phyloP scores from a whole-genome alignment of 2,113 vertebrate genomes.

The Seriola aureovittata region DNA sequence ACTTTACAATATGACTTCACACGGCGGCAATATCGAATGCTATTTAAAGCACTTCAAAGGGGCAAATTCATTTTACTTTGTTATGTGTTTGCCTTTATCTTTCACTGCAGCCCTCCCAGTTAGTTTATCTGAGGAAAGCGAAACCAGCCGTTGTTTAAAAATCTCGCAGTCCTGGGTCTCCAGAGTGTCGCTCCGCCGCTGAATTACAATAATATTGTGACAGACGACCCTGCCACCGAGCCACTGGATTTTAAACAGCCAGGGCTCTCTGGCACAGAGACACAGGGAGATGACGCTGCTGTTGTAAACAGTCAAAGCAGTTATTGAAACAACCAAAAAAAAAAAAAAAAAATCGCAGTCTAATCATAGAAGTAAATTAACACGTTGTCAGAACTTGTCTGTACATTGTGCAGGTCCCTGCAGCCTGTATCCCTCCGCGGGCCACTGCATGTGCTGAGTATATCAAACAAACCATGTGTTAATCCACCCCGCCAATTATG shows the following conservation, averaged over 20 bases:
- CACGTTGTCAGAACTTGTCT: neutral
- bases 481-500: neutral
- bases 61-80: slow-evolving; percentile 15
- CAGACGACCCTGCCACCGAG: slow-evolving; percentile 31
- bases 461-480: neutral
- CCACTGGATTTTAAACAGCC: slow-evolving; percentile 1
- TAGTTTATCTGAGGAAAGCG: slow-evolving; percentile 25
- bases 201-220: slow-evolving; percentile 51
- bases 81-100: slow-evolving; percentile 52
- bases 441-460: neutral
- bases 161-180: neutral
- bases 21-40: slow-evolving; percentile 21
- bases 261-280: slow-evolving; percentile 2
- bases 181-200: neutral
- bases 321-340: neutral
- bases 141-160: slow-evolving; percentile 20
- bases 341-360: neutral
- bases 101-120: slow-evolving; percentile 24
- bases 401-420: neutral
- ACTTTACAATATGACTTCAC: slow-evolving; percentile 6
- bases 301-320: neutral
- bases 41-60: slow-evolving; percentile 18
- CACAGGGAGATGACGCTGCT: neutral
- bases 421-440: neutral
- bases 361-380: neutral